phyloP scores from a whole-genome alignment of 2,888 invertebrate genomes.

The Drosophila flavopinicola region DNA sequence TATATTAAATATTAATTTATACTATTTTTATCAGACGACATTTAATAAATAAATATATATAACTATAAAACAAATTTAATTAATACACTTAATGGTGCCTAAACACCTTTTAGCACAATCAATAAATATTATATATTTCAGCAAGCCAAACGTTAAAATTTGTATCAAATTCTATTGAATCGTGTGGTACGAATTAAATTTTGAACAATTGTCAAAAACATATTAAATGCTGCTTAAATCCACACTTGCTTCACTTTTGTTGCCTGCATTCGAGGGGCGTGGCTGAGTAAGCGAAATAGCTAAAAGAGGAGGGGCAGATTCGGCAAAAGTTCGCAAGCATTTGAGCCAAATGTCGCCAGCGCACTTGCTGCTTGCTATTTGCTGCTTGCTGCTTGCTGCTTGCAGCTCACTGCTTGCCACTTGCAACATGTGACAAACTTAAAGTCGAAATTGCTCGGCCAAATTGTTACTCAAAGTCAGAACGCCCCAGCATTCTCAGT shows the following conservation, averaged over 20 bases:
- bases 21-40: too few species aligned
- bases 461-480: slow-evolving; percentile 58
- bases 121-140: too few species aligned
- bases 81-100: too few species aligned
- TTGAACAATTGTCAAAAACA: not conserved
- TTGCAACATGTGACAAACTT: slow-evolving; percentile 51
- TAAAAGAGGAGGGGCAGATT: slow-evolving; percentile 19
- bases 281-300: slow-evolving; percentile 13
- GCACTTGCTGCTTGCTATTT: not conserved
- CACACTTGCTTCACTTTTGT: slow-evolving; percentile 11
- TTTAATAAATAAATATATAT: too few species aligned
- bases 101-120: too few species aligned
- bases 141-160: too few species aligned
- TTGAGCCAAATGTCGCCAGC: slow-evolving; percentile 28
- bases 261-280: slow-evolving; percentile 4
- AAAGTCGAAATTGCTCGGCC: slow-evolving; percentile 52
- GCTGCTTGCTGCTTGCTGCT: too few species aligned
- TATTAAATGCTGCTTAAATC: not conserved
- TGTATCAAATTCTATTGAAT: too few species aligned
- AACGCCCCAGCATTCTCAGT: slow-evolving; percentile 29
- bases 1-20: too few species aligned
- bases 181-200: too few species aligned
- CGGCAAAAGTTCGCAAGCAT: slow-evolving; percentile 21
- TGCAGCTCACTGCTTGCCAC: too few species aligned
- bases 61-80: too few species aligned